Conservation (phyloP, 2,797 vertebrate genomes). For the Danio kyathit region DNA sequence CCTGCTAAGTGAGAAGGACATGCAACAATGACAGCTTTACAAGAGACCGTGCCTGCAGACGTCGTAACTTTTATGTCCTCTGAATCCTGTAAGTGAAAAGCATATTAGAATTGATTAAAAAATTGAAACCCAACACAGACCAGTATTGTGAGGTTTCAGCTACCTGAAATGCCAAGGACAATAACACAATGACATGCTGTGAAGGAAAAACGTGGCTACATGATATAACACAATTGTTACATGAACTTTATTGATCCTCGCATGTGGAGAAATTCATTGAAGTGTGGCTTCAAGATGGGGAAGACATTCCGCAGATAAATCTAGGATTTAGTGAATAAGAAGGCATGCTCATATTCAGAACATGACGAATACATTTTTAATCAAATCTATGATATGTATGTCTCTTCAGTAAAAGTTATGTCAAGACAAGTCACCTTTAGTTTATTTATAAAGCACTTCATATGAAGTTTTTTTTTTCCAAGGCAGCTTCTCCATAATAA, state of each 20-base stretch:
- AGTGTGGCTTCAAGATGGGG: neutral
- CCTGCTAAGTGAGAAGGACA: conserved; percentile 82
- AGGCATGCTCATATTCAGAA: neutral
- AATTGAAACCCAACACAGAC: neutral
- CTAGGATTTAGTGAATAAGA: neutral
- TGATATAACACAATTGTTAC: neutral
- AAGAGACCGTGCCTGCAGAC: conserved; percentile 64
- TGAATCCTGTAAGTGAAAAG: conserved; percentile 66
- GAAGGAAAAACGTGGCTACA: neutral
- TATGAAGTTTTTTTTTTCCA: no score
- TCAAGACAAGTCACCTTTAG: no score
- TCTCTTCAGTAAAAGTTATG: no score
- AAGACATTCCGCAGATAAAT: neutral
- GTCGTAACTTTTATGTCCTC: conserved; percentile 74
- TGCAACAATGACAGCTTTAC: conserved; percentile 78
- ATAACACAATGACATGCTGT: neutral
- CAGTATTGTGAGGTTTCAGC: neutral
- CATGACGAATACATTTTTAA: neutral
- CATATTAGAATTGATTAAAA: conserved; percentile 44
- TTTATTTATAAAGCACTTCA: no score
- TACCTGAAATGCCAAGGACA: neutral
- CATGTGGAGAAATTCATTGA: neutral
- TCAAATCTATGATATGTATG: neutral
- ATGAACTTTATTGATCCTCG: neutral
- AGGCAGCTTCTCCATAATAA: no score